Evolutionary conservation across 2,797 vertebrate genomes (phyloP), one percentile per base, ranked within the genome.

Genomic region (Chelon auratus): DNA sequence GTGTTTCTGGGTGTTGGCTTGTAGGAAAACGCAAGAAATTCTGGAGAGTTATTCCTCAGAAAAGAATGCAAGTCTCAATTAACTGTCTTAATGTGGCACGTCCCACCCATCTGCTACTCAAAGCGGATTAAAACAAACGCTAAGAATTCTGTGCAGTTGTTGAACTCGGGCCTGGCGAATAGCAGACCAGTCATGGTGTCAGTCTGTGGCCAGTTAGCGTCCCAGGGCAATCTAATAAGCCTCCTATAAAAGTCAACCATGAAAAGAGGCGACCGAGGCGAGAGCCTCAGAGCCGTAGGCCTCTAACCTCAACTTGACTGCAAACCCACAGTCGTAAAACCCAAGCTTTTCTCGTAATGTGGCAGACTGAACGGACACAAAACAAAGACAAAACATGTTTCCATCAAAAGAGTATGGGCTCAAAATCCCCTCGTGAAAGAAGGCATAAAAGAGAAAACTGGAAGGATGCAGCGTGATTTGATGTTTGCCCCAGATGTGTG

Each of bases 261-360:
- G 52, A 71, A 75, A 81, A 64, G 30, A 57, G 56, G 48, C 60
- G 15, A 58, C 56, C 14, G 3, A 15, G 64, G 63, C 5, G 9
- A 64, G 51, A 69, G 56, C 64, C n/a, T 30, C 80, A 30, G 42
- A 18, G 4, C 63, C 36, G 69, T 4, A 18, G 71, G 62, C 63
- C 74, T 71, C 47, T 40, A 18, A 72, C 67, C 68, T 61, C 69
- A 81, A 13, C 47, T 54, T 15, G 40, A 0, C 59, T 65, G 63
- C 50, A 13, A 74, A 69, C 30, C 74, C 52, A 58, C 60, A 59
- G 60, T 77, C 69, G 52, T 87, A 82, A 84, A 89, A 73, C 55
- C 64, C 55, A 8, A 54, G 48, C 42, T 11, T 61, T 65, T 81
- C 18, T 10, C 77, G 45, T 62, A 68, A 76, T 51, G 60, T 58